Evolutionary conservation across 1,140 invertebrate species (phyloP).

Genomic region (Hyles vespertilio): DNA sequence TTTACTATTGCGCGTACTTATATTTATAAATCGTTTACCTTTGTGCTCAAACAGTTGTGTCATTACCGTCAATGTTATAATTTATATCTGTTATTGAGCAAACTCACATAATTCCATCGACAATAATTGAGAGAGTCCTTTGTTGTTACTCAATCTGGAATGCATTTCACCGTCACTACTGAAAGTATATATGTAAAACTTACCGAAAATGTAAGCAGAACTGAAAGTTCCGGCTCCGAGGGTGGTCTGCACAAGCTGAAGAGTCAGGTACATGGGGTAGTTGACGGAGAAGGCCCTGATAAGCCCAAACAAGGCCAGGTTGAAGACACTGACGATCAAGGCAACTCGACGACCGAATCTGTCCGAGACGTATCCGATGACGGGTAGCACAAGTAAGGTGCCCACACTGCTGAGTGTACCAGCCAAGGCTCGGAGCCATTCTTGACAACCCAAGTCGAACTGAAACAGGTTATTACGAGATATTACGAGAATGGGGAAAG

Average conservation of each 20-base stretch:
- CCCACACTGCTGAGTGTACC: slow-evolving; percentile 55
- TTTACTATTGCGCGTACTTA: no score
- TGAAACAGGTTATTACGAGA: no score
- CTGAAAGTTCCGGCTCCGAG: slow-evolving; percentile 66
- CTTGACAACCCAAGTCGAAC: slow-evolving; percentile 54
- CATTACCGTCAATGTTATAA: no score
- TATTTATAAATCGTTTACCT: no score
- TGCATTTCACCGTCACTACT: no score
- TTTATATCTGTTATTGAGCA: no score
- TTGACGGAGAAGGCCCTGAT: slow-evolving; percentile 80
- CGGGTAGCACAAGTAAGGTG: slow-evolving; percentile 50
- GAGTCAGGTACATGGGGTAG: slow-evolving; percentile 78
- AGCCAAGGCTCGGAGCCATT: slow-evolving; percentile 45
- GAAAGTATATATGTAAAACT: neutral
- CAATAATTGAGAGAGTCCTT: no score
- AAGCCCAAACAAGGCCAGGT: slow-evolving; percentile 76
- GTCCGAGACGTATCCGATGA: slow-evolving; percentile 75
- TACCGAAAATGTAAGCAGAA: slow-evolving; percentile 64
- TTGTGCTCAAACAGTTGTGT: no score
- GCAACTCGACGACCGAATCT: slow-evolving; percentile 78
- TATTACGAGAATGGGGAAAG: no score
- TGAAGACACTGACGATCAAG: slow-evolving; percentile 78
- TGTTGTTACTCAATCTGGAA: no score
- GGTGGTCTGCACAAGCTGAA: slow-evolving; percentile 80
- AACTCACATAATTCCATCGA: no score